Evolutionary conservation across 2,888 invertebrate genomes (phyloP), one percentile per base, ranked within the genome.

Genomic region (Thereva unica): DNA sequence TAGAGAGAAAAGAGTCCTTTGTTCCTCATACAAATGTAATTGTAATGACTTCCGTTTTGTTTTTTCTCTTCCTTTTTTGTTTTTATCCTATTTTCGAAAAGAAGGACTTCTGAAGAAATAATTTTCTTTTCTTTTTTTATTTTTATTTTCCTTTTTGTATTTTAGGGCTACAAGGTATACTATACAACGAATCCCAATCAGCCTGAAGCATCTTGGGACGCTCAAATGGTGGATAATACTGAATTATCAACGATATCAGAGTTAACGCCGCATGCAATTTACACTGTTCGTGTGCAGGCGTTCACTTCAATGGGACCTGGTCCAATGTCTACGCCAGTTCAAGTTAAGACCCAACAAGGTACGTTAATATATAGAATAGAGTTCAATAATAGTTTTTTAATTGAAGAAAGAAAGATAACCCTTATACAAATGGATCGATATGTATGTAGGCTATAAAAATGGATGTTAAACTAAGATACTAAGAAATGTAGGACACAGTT

Each of bases 261-360:
- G 78, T 85, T 97, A 74, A 91, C 90, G 35, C 92, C 95, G 0
- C 93, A 94, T 80, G 91, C 91, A 12, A 95, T 96, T 71, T 97
- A 97, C 82, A 95, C 96, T 56, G 94, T 97, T 75, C 86, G 93
- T 67, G 96, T 96, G 4, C 95, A 95, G 78, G 95, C 95, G 1
- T 91, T 91, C 80, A 97, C 97, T 5, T 93, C 92, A 10, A 93
- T 96, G 70, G 98, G 98, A 0, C 93, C 94, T 49, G 97, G 98
- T 55, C 98, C 98, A 0, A 86, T 95, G 73, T 97, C 97, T 72
- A 87, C 91, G 4, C 93, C 96, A n/a, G 94, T 97, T n/a, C 95
- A 95, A 82, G 96, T 97, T 75, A 95, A 96, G 84, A 97, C 97
- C 38, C 95, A 95, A 77, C 96, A 95, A 88, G 98, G 92, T 92